Conservation (phyloP, 2,888 invertebrate species). For the Digitonthophagus gazella region DNA sequence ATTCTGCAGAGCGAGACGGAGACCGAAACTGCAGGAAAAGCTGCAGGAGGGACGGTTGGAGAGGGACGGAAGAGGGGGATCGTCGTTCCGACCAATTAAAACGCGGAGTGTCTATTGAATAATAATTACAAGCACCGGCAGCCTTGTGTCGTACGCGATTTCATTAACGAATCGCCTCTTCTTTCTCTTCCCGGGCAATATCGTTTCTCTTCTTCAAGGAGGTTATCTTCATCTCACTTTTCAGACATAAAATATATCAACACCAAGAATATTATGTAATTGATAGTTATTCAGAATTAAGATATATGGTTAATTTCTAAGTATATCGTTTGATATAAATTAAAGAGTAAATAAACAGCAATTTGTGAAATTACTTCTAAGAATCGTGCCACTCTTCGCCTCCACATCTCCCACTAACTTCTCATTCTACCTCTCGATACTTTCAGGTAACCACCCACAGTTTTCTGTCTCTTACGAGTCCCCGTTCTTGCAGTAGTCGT, state of each 20-base stretch:
- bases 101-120: constrained; percentile 53
- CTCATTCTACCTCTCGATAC: constrained; percentile 21
- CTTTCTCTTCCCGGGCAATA: background rate
- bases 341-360: constrained; percentile 41
- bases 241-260: background rate
- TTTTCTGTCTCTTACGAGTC: constrained; percentile 6
- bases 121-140: constrained; percentile 49
- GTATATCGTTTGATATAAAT: constrained; percentile 25
- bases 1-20: constrained; percentile 1
- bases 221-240: constrained; percentile 9
- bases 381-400: constrained; percentile 41
- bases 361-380: constrained; percentile 53
- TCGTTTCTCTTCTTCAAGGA: background rate
- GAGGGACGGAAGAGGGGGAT: background rate
- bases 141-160: constrained; percentile 34
- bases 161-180: constrained; percentile 9
- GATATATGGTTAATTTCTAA: constrained; percentile 12
- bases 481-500: constrained; percentile 9
- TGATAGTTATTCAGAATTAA: too few species aligned
- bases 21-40: background rate
- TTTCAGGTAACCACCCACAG: constrained; percentile 8
- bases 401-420: constrained; percentile 21
- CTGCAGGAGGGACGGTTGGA: constrained; percentile 18
- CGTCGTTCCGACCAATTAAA: constrained; percentile 49
- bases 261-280: too few species aligned